phyloP scores from a whole-genome alignment of 2,113 vertebrate genomes.

The Rhizomys pruinosus region DNA sequence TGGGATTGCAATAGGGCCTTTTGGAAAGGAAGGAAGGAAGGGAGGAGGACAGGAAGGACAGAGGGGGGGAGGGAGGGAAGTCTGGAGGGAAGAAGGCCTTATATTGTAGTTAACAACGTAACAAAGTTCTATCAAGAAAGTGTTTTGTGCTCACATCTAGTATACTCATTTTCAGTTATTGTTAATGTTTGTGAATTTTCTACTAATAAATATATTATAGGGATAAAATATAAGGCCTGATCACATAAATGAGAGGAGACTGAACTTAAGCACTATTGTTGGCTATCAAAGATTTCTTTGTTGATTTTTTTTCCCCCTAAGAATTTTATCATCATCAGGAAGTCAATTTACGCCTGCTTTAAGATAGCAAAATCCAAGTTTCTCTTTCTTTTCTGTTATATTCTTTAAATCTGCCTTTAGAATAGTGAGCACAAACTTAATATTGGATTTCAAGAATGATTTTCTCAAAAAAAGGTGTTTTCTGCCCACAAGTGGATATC shows the following conservation, averaged over 20 bases:
- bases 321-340: neutral
- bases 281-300: slow-evolving; percentile 34
- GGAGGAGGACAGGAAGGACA: accelerated
- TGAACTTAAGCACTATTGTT: neutral
- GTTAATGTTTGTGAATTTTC: slow-evolving; percentile 39
- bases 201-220: slow-evolving; percentile 3
- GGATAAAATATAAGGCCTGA: slow-evolving; percentile 8
- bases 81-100: neutral
- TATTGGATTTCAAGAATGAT: slow-evolving; percentile 39
- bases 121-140: neutral
- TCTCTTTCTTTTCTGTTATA: neutral
- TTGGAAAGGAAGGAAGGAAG: neutral
- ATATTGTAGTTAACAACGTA: neutral
- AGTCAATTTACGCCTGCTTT: slow-evolving; percentile 68
- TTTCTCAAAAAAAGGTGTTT: slow-evolving; percentile 73
- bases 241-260: slow-evolving; percentile 17
- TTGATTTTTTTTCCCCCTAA: neutral
- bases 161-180: slow-evolving; percentile 28
- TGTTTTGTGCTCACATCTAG: neutral
- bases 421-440: slow-evolving; percentile 63
- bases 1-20: neutral
- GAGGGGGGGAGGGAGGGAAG: too few species aligned
- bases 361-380: slow-evolving; percentile 52
- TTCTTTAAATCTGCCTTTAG: slow-evolving; percentile 24
- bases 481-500: slow-evolving; percentile 69